Evolutionary conservation across 2,797 vertebrate species (phyloP).

Genomic region (Staurois parvus): DNA sequence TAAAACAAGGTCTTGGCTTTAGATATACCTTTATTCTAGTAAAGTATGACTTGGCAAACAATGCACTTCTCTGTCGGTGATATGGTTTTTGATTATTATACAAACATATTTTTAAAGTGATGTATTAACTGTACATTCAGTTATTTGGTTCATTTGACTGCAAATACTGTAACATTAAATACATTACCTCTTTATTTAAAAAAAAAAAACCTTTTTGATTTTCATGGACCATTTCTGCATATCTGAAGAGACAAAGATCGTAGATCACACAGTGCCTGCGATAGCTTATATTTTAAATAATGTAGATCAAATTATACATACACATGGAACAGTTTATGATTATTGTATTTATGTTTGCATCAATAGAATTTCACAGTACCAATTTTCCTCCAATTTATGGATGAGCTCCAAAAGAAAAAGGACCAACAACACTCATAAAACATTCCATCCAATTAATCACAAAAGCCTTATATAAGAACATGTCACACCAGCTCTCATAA

Average conservation of each 20-base stretch:
- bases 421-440: slow-evolving; percentile 26
- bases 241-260: not conserved
- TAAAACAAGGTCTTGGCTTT: too few relatives aligned
- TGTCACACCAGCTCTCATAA: not conserved
- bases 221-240: not conserved
- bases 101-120: too few relatives aligned
- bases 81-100: too few relatives aligned
- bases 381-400: slow-evolving; percentile 21
- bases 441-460: slow-evolving; percentile 12
- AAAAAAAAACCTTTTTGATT: not conserved
- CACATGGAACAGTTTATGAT: not conserved
- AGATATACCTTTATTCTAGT: too few relatives aligned
- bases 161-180: not conserved
- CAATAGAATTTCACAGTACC: slow-evolving; percentile 42
- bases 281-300: slow-evolving; percentile 49
- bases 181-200: not conserved
- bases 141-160: not conserved
- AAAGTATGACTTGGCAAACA: too few relatives aligned
- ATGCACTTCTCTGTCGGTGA: too few relatives aligned
- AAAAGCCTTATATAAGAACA: slow-evolving; percentile 25
- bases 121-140: not conserved
- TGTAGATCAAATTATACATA: slow-evolving; percentile 21
- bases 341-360: slow-evolving; percentile 19
- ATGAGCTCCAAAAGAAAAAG: slow-evolving; percentile 1
- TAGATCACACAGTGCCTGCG: not conserved